Base-by-base conservation (phyloP, 2,888 invertebrate genomes). In the Trichopoda pennipes region DNA sequence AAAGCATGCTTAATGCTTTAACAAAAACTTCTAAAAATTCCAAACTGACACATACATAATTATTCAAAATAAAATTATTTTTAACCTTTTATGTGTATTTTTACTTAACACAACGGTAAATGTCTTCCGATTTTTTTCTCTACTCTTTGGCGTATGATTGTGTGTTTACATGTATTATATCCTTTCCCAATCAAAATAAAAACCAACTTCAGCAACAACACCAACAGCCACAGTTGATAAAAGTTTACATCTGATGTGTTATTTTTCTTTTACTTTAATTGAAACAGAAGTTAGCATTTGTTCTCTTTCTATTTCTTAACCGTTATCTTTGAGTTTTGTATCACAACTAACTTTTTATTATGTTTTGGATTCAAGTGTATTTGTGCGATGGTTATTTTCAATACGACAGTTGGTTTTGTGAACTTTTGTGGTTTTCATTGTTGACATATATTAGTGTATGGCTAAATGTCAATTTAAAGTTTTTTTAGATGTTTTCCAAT, bases 121-220 rank as follows among this genome's bases (percentile, higher is more conserved):
- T n/a, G 42, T 12, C 47, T 66, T 23, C 72, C 68, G 75, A 75
- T 61, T 32, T 81, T 38, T 81, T 78, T 82, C 75, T 82, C 66
- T 82, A 82, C 68, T 79, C 75, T 28, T 49, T 53, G 44, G 44
- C 69, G 63, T 64, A 14, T 61, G 23, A 56, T 38, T 58, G 21
- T 53, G 23, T 56, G n/a, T 47, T 80, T 68, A 74, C 32, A 47
- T 70, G 53, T 81, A 61, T 72, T 58, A 73, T 76, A 79, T 82
- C 79, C 82, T 82, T 75, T 79, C 72, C 58, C 75, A 76, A 79
- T 56, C 49, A 42, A 79, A 82, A 68, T 44, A 61, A 55, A 70
- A 55, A 42, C 17, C 55, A 77, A 73, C 44, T 73, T 66, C 38
- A 66, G 28, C 56, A 55, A 44, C 16, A 44, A 49, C 17, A 49